These are phyloP conservation scores for Hippocampus abdominalis DNA, from an alignment of 2,113 vertebrate genomes.

Conservation along the genomic window DNA sequence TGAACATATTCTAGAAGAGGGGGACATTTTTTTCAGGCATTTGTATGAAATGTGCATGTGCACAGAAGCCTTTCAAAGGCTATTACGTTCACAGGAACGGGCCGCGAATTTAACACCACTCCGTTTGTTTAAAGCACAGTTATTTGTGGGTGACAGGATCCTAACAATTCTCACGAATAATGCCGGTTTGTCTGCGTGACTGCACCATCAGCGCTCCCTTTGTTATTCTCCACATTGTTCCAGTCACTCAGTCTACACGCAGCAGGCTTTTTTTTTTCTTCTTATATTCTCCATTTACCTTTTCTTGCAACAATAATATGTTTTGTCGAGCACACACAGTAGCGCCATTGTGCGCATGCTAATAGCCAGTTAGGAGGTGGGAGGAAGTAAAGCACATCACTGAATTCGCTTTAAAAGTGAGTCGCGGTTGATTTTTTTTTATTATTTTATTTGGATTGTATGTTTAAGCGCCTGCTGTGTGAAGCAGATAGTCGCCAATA, in stretches of 20 bases:
- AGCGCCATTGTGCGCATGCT: constrained; percentile 54
- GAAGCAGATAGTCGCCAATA: constrained; percentile 28
- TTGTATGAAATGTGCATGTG: constrained; percentile 4
- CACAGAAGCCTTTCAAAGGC: constrained; percentile 22
- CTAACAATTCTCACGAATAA: constrained; percentile 66
- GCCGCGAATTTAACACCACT: constrained; percentile 8
- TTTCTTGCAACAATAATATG: constrained; percentile 63
- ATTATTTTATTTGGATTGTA: not conserved
- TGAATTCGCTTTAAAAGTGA: constrained; percentile 33
- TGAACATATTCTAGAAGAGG: constrained; percentile 9
- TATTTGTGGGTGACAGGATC: constrained; percentile 69
- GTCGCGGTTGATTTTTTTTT: not conserved
- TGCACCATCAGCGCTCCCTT: constrained; percentile 64
- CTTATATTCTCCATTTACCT: constrained; percentile 49
- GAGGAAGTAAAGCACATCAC: constrained; percentile 34
- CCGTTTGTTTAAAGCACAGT: constrained; percentile 41
- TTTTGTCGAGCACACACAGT: constrained; percentile 64
- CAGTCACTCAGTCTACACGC: constrained; percentile 60
- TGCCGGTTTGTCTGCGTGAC: constrained; percentile 65
- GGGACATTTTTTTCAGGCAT: not conserved
- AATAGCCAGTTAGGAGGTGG: constrained; percentile 50
- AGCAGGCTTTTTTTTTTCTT: constrained; percentile 57
- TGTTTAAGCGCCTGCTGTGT: not conserved
- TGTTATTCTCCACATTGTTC: constrained; percentile 62
- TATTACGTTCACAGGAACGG: constrained; percentile 20